These are phyloP conservation scores for Zygothrica quintamaculata DNA, from an alignment of 2,888 invertebrate species.

Conservation along the genomic window DNA sequence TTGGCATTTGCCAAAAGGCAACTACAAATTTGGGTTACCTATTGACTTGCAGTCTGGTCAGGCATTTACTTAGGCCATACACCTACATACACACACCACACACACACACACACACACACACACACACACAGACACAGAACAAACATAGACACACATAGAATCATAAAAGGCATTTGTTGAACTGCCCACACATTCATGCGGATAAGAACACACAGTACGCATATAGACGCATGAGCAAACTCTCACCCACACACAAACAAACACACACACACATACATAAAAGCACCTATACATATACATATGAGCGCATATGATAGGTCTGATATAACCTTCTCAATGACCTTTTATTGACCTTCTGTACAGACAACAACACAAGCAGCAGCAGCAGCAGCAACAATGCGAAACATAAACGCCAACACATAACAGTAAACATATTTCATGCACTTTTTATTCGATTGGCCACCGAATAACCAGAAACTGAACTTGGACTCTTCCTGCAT, in stretches of 20 bases:
- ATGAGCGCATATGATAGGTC: conserved; percentile 22
- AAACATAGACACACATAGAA: neutral
- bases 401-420: conserved; percentile 68
- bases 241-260: conserved; percentile 2
- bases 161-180: conserved; percentile 1
- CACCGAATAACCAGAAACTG: conserved; percentile 48
- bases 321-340: conserved; percentile 68
- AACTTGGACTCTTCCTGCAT: conserved; percentile 22
- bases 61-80: conserved; percentile 33
- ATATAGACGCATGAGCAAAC: conserved; percentile 31
- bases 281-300: neutral
- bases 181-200: conserved; percentile 23
- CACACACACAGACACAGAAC: conserved; percentile 3
- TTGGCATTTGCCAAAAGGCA: conserved; percentile 55
- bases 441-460: conserved; percentile 68
- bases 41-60: conserved; percentile 55
- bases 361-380: conserved; percentile 46
- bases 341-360: conserved; percentile 69
- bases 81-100: conserved; percentile 12
- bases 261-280: neutral
- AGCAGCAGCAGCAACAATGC: conserved; percentile 25
- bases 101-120: conserved; percentile 1
- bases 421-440: conserved; percentile 71
- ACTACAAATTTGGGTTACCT: conserved; percentile 61
- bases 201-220: neutral